Conservation (phyloP, 2,888 invertebrate species). For the Ochropleura leucogaster region DNA sequence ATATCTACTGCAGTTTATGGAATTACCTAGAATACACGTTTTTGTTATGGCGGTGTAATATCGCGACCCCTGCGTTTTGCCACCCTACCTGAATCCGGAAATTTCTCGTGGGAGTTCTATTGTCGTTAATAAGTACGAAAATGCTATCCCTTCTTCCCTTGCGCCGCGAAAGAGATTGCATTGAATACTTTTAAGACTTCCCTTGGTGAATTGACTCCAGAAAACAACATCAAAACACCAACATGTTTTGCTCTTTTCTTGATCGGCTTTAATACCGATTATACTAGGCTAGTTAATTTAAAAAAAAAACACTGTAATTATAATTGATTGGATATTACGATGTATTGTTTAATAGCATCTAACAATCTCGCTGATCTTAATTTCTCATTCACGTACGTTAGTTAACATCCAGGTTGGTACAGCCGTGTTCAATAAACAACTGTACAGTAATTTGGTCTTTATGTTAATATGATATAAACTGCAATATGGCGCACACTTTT, state of each 20-base stretch:
- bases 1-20: conserved; percentile 70
- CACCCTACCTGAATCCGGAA: conserved; percentile 81
- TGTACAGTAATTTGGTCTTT: conserved; percentile 52
- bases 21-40: conserved; percentile 72
- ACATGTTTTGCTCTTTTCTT: conserved; percentile 14
- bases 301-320: conserved; percentile 36
- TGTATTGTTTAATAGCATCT: conserved; percentile 55
- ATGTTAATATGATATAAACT: conserved; percentile 48
- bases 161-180: conserved; percentile 66
- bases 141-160: conserved; percentile 69
- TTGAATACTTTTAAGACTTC: conserved; percentile 63
- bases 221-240: conserved; percentile 9
- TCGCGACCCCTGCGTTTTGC: conserved; percentile 75
- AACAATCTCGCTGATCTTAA: conserved; percentile 64
- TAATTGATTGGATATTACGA: conserved; percentile 53
- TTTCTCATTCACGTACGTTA: conserved; percentile 60
- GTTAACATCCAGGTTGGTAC: conserved; percentile 31
- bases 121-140: conserved; percentile 82
- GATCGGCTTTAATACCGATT: conserved; percentile 19
- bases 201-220: background rate
- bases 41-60: conserved; percentile 73
- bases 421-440: conserved; percentile 8
- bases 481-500: conserved; percentile 47
- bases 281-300: conserved; percentile 35
- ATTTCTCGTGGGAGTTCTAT: conserved; percentile 86